Base-by-base conservation (phyloP, 2,888 invertebrate genomes). In the Gerris lacustris region DNA sequence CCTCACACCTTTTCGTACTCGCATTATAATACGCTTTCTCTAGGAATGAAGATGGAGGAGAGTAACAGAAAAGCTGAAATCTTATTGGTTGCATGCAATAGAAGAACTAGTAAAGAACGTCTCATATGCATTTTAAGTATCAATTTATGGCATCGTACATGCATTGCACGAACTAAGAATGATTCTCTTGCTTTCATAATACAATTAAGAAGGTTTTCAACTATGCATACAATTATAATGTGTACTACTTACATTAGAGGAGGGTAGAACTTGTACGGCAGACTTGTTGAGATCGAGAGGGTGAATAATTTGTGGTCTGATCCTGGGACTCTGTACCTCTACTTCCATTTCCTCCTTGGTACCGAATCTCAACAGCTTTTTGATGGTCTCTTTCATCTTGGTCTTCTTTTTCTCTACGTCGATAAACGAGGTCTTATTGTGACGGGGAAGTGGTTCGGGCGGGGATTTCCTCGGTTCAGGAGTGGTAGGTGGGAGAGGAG, bases 301-400 rank as follows among this genome's bases (percentile, higher is more conserved):
- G 83, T 94, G 94, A 73, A 94, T 92, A 76, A 94, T 94, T 73
- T 93, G 91, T 44, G 92, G 83, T 17, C 91, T 85, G 5, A 90
- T 89, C 77, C 90, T 90, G 6, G 86, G 85, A 77, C 86, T 85
- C 47, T 69, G 66, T 31, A 84, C 83, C 68, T 83, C 80, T 66
- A 85, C 84, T 1, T 63, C 66, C 45, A 73, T 75, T 69, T 75
- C 76, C 67, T 74, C 75, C 17, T 72, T 44, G 66, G 75, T 86
- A 43, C 91, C 91, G 83, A 93, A 89, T 71, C 92, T 84, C 45
- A 94, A 81, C 74, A 94, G 86, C 78, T 92, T 92, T 78, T 91
- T 91, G 67, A 94, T 84, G 0, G 92, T 93, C 79, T 92, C 92
- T 76, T 90, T 87, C 2, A 85, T 83, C 76, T 86, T 84, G 9